Conservation (phyloP, 2,113 vertebrate genomes). For the Cryptomyrus ogoouensis region DNA sequence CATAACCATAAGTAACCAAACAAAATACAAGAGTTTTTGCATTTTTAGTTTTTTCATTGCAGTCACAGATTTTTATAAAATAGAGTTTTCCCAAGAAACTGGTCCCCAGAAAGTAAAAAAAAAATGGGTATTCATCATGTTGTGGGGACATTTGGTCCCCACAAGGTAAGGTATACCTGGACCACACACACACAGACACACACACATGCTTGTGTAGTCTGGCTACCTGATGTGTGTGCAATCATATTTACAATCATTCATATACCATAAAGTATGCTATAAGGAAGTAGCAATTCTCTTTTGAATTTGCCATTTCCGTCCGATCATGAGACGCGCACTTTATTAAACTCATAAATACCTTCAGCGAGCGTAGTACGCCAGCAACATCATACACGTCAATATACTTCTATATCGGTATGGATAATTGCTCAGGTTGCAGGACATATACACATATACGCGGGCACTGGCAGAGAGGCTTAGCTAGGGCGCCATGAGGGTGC, state of each 20-base stretch:
- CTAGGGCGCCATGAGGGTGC: neutral
- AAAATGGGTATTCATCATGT: too few species aligned
- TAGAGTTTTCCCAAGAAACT: too few species aligned
- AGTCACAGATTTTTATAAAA: too few species aligned
- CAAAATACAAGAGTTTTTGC: too few species aligned
- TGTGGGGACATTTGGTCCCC: too few species aligned
- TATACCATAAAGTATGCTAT: neutral
- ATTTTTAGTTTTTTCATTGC: too few species aligned
- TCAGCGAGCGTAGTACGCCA: neutral
- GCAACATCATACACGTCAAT: neutral
- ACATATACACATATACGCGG: neutral
- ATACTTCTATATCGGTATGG: neutral
- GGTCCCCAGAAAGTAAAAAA: too few species aligned
- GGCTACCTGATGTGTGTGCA: neutral
- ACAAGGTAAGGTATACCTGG: too few species aligned
- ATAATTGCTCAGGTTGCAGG: neutral
- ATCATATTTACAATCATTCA: neutral
- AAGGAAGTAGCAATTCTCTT: neutral
- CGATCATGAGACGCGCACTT: neutral
- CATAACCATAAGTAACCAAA: too few species aligned
- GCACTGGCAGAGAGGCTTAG: neutral
- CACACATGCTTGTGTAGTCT: neutral
- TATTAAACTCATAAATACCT: neutral
- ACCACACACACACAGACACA: neutral
- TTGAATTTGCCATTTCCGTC: neutral